A percentile compares a stretch with the other conserved stretches of the same genome.
These are phyloP conservation scores for Abramis brama DNA, from an alignment of 2,113 vertebrate genomes.

Conservation along the genomic window DNA sequence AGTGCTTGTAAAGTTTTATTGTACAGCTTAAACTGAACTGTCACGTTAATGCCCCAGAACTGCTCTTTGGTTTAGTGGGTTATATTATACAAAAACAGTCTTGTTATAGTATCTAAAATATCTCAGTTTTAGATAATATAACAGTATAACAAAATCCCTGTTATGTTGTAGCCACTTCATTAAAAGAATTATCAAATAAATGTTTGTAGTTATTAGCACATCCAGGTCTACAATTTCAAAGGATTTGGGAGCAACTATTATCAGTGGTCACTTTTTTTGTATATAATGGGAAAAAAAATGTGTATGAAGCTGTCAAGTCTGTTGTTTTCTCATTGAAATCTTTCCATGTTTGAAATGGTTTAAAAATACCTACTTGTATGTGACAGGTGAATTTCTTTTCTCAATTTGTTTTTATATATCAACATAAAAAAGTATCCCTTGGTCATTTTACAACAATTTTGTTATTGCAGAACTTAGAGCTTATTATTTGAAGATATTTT, in stretches of 20 bases:
- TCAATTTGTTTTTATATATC: slow-evolving; percentile 55
- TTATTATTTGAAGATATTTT: slow-evolving; percentile 65
- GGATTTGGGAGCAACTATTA: slow-evolving; percentile 94
- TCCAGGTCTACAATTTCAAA: slow-evolving; percentile 39
- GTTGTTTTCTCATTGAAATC: slow-evolving; percentile 11
- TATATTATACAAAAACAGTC: not conserved
- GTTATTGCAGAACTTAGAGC: slow-evolving; percentile 61
- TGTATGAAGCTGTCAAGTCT: slow-evolving; percentile 10
- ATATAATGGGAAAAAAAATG: slow-evolving; percentile 64
- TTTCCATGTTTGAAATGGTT: slow-evolving; percentile 52
- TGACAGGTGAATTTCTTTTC: slow-evolving; percentile 85
- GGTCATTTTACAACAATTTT: slow-evolving; percentile 66
- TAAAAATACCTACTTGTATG: slow-evolving; percentile 70
- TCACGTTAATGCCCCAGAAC: not conserved
- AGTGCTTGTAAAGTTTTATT: not conserved
- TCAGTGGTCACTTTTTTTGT: slow-evolving; percentile 79
- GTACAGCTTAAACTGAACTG: slow-evolving; percentile 4
- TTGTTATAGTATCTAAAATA: slow-evolving; percentile 5
- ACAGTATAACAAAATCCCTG: not conserved
- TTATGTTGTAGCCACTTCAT: not conserved
- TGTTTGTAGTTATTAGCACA: not conserved
- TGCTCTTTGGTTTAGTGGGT: not conserved
- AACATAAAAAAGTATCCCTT: slow-evolving; percentile 50
- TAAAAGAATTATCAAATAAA: not conserved
- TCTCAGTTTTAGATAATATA: not conserved